Conservation (phyloP, 2,888 invertebrate genomes). For the Isotomurus palustris region DNA sequence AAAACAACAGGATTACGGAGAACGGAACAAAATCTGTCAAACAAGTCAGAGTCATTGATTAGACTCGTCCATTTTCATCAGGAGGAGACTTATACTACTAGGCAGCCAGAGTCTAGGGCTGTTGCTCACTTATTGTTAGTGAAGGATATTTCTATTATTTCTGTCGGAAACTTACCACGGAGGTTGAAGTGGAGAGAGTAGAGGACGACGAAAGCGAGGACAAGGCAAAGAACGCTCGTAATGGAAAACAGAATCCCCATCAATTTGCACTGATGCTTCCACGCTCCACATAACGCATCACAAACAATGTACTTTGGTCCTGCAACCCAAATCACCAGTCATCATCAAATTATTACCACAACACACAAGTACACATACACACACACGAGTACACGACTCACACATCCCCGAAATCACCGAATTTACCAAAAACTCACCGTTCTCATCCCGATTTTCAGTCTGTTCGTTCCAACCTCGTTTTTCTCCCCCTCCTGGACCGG, state of each 20-base stretch:
- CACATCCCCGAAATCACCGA: background rate
- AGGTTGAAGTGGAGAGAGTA: slow-evolving; percentile 46
- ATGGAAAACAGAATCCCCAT: slow-evolving; percentile 47
- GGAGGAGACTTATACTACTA: background rate
- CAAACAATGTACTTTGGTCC: slow-evolving; percentile 46
- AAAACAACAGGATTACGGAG: slow-evolving; percentile 46
- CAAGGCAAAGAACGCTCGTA: slow-evolving; percentile 46
- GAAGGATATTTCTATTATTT: slow-evolving; percentile 1
- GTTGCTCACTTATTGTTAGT: too few species aligned
- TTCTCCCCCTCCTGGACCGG: slow-evolving; percentile 40
- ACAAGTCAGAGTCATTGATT: slow-evolving; percentile 38
- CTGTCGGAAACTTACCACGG: slow-evolving; percentile 40
- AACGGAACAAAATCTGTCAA: slow-evolving; percentile 47
- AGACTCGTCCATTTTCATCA: slow-evolving; percentile 35
- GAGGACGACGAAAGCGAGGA: slow-evolving; percentile 45
- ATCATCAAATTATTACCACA: slow-evolving; percentile 18
- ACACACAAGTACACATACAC: background rate
- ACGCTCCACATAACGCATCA: slow-evolving; percentile 46
- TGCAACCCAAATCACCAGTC: slow-evolving; percentile 25
- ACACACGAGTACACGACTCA: background rate
- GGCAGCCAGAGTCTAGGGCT: too few species aligned
- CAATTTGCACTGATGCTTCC: slow-evolving; percentile 47
- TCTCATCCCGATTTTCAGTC: slow-evolving; percentile 42
- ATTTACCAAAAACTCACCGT: slow-evolving; percentile 37
- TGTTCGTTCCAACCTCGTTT: slow-evolving; percentile 45